These are phyloP conservation scores for Enteromius mattozi DNA, from an alignment of 2,797 vertebrate genomes.

Conservation along the genomic window DNA sequence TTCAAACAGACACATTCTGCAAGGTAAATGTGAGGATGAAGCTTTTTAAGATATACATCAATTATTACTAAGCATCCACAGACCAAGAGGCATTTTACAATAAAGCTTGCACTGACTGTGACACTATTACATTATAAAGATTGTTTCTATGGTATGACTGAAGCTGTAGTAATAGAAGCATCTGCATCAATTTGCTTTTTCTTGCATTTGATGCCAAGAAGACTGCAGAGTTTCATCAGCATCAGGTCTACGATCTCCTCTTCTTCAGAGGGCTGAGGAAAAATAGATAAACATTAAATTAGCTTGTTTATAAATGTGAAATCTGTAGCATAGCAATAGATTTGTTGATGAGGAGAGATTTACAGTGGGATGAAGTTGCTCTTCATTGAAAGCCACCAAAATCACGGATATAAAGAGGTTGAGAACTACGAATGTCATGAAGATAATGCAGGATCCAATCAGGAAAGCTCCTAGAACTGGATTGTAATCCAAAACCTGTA, in stretches of 20 bases:
- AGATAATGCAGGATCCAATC: slow-evolving; percentile 94
- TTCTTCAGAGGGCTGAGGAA: slow-evolving; percentile 88
- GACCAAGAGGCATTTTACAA: slow-evolving; percentile 4
- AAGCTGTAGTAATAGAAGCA: background rate
- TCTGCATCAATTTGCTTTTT: slow-evolving; percentile 65
- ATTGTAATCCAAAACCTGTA: slow-evolving; percentile 90
- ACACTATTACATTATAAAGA: background rate
- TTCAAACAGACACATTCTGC: background rate
- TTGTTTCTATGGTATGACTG: slow-evolving; percentile 10
- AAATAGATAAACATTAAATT: slow-evolving; percentile 35
- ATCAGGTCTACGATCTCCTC: slow-evolving; percentile 92
- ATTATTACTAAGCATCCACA: background rate
- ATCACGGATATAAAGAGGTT: slow-evolving; percentile 98
- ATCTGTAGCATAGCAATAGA: background rate
- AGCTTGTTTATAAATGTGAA: background rate
- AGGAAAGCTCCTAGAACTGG: slow-evolving; percentile 91
- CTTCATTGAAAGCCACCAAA: slow-evolving; percentile 92
- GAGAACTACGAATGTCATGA: slow-evolving; percentile 96
- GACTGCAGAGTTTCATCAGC: slow-evolving; percentile 87
- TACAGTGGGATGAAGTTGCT: slow-evolving; percentile 82
- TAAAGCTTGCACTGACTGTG: slow-evolving; percentile 2
- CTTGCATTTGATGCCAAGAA: slow-evolving; percentile 87
- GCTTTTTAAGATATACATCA: background rate
- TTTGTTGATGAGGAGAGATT: background rate
- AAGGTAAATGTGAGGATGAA: background rate